phyloP scores from a whole-genome alignment of 2,888 invertebrate genomes.

The Aspidiotus destructor region DNA sequence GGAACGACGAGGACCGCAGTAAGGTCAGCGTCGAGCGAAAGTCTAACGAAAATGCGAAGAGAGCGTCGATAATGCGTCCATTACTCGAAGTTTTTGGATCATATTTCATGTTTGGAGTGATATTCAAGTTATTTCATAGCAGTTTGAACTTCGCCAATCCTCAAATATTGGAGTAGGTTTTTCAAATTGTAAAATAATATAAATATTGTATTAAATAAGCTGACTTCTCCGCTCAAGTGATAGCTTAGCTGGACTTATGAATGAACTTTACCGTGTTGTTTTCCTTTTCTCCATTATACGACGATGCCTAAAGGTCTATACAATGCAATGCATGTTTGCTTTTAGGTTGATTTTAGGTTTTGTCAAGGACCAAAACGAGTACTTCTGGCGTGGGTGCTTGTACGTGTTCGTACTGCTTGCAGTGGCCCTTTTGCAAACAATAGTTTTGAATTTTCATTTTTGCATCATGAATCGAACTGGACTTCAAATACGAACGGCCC shows the following conservation, averaged over 20 bases:
- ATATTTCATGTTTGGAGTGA: slow-evolving; percentile 73
- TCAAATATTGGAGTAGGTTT: slow-evolving; percentile 66
- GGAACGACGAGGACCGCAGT: not conserved
- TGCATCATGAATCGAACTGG: slow-evolving; percentile 48
- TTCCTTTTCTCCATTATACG: no score
- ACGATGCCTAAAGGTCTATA: no score
- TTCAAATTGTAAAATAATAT: no score
- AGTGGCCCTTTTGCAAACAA: slow-evolving; percentile 46
- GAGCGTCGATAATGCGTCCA: slow-evolving; percentile 72
- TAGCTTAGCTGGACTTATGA: no score
- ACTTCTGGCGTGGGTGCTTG: slow-evolving; percentile 50
- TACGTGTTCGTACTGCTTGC: slow-evolving; percentile 48
- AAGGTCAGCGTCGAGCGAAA: slow-evolving; percentile 9
- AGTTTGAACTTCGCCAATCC: slow-evolving; percentile 81
- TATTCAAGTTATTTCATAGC: slow-evolving; percentile 74
- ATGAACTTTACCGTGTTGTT: no score
- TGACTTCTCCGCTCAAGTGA: no score
- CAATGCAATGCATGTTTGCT: no score
- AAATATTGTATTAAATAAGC: no score
- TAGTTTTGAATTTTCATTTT: slow-evolving; percentile 50
- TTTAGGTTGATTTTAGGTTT: no score
- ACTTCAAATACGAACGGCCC: slow-evolving; percentile 48
- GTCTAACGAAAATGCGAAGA: slow-evolving; percentile 7
- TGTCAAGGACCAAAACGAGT: slow-evolving; percentile 38
- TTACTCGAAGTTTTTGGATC: slow-evolving; percentile 78